Conservation (phyloP, 2,888 invertebrate genomes). For the Orthonychiurus folsomi region DNA sequence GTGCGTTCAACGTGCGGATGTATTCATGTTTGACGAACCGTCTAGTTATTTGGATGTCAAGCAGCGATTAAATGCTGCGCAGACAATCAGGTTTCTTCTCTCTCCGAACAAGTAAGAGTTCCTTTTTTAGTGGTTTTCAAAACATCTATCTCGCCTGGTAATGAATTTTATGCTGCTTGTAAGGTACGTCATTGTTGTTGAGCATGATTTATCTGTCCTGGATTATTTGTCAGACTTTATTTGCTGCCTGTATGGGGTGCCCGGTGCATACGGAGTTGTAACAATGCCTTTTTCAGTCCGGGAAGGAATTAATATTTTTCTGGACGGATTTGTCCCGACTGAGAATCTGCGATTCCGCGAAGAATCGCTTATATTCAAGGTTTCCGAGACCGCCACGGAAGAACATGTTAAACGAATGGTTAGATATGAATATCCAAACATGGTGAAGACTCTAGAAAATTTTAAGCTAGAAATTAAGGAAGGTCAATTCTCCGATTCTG, state of each 20-base stretch:
- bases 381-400: slow-evolving; percentile 92
- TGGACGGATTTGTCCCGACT: slow-evolving; percentile 97
- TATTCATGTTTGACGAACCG: slow-evolving; percentile 99
- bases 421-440: slow-evolving; percentile 87
- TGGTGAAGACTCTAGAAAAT: slow-evolving; percentile 66
- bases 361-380: slow-evolving; percentile 92
- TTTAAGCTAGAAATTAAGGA: slow-evolving; percentile 70
- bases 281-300: slow-evolving; percentile 99
- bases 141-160: too few species aligned
- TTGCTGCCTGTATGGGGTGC: slow-evolving; percentile 94
- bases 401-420: slow-evolving; percentile 95
- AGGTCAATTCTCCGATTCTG: slow-evolving; percentile 98
- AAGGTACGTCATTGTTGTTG: slow-evolving; percentile 95
- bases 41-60: slow-evolving; percentile 97
- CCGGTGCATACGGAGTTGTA: slow-evolving; percentile 97
- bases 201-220: slow-evolving; percentile 95
- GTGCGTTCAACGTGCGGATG: slow-evolving; percentile 94
- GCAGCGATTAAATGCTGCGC: slow-evolving; percentile 91
- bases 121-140: too few species aligned
- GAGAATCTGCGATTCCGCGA: slow-evolving; percentile 98
- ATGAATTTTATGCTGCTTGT: slow-evolving; percentile 57
- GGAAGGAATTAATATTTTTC: slow-evolving; percentile 97
- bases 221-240: slow-evolving; percentile 98
- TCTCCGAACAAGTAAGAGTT: background rate
- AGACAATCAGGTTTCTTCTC: slow-evolving; percentile 74